These are phyloP conservation scores for Malurus alboscapulatus DNA, from an alignment of 2,113 vertebrate genomes.

Conservation along the genomic window DNA sequence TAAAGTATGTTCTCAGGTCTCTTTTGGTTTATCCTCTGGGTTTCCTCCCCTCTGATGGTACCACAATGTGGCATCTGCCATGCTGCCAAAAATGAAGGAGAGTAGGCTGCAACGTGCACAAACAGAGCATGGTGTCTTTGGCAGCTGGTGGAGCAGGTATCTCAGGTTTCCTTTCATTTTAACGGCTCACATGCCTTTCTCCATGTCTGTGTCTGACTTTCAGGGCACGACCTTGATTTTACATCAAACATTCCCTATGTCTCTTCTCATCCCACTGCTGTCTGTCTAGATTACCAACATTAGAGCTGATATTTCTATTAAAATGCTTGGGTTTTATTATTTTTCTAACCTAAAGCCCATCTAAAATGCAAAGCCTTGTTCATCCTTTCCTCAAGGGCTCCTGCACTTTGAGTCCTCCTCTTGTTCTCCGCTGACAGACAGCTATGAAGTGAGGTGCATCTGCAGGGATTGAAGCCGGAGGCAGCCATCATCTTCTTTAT, in stretches of 20 bases:
- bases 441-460: neutral
- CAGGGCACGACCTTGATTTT: conserved; percentile 58
- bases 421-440: neutral
- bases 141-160: neutral
- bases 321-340: conserved; percentile 54
- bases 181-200: conserved; percentile 58
- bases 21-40: conserved; percentile 27
- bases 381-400: conserved; percentile 35
- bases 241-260: conserved; percentile 51
- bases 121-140: neutral
- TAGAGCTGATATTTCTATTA: conserved; percentile 67
- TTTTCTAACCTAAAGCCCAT: conserved; percentile 54
- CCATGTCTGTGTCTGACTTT: conserved; percentile 66
- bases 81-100: neutral
- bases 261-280: conserved; percentile 57
- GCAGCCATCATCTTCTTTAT: neutral
- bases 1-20: neutral
- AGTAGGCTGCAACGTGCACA: conserved; percentile 11
- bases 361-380: conserved; percentile 51
- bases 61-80: neutral
- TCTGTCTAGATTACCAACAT: conserved; percentile 49
- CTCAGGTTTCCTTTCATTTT: conserved; percentile 63
- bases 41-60: conserved; percentile 35
- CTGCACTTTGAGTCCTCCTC: conserved; percentile 18
- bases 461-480: neutral